phyloP scores from a whole-genome alignment of 2,113 vertebrate species.

The Thymallus thymallus region DNA sequence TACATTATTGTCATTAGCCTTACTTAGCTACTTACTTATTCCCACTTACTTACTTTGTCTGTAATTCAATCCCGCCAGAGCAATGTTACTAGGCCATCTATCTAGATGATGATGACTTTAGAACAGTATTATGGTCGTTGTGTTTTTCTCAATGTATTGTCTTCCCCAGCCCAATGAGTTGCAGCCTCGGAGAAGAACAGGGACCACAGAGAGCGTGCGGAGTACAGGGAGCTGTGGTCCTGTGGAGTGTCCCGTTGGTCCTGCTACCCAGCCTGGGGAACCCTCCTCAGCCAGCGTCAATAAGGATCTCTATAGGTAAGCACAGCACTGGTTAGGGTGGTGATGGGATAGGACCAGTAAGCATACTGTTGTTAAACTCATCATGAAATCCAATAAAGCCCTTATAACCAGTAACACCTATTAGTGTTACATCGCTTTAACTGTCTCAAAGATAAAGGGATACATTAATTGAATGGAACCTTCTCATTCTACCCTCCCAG shows the following conservation, averaged over 20 bases:
- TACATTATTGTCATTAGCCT: no score
- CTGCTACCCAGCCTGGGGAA: slow-evolving; percentile 12
- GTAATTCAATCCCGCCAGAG: no score
- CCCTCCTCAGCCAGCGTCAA: slow-evolving; percentile 27
- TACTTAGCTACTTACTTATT: no score
- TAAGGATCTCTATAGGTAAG: slow-evolving; percentile 32
- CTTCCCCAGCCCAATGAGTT: slow-evolving; percentile 43
- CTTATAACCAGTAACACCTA: no score
- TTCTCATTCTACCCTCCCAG: slow-evolving; percentile 37
- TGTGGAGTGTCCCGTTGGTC: slow-evolving; percentile 27
- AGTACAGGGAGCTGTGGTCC: slow-evolving; percentile 33
- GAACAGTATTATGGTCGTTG: not conserved
- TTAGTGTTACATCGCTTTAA: no score
- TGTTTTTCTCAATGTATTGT: slow-evolving; percentile 12
- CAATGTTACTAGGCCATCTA: no score
- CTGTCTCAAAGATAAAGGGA: not conserved
- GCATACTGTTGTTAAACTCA: no score
- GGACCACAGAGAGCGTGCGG: slow-evolving; percentile 35
- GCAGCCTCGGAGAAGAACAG: slow-evolving; percentile 33
- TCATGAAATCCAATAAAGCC: no score
- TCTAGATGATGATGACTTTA: not conserved
- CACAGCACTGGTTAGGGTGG: not conserved
- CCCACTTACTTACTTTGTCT: no score
- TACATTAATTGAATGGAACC: not conserved
- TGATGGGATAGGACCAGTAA: not conserved